These are phyloP conservation scores for Petrophora chlorosata DNA, from an alignment of 2,888 invertebrate species.

Conservation along the genomic window DNA sequence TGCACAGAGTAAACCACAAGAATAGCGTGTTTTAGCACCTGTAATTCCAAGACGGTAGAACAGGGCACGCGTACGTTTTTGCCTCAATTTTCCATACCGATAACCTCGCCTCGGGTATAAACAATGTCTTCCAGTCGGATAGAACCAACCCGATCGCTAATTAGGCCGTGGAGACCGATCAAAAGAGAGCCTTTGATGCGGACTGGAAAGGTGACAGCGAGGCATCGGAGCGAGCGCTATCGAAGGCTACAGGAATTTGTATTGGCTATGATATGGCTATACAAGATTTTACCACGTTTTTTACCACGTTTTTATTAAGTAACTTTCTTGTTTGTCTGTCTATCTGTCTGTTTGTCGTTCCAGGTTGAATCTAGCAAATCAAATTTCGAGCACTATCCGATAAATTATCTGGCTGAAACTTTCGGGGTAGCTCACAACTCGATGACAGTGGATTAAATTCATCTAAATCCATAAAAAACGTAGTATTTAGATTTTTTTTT, in stretches of 20 bases:
- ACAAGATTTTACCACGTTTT: not conserved
- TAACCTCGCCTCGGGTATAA: slow-evolving; percentile 70
- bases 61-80: slow-evolving; percentile 60
- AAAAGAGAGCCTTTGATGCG: slow-evolving; percentile 76
- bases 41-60: slow-evolving; percentile 17
- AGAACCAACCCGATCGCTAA: slow-evolving; percentile 73
- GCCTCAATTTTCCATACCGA: slow-evolving; percentile 79
- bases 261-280: slow-evolving; percentile 4
- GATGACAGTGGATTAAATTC: too few relatives aligned
- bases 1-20: too few relatives aligned
- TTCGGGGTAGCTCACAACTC: too few relatives aligned
- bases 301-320: too few relatives aligned
- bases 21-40: too few relatives aligned
- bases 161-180: slow-evolving; percentile 76
- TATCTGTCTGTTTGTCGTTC: too few relatives aligned
- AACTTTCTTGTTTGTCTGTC: too few relatives aligned
- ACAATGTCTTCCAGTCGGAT: slow-evolving; percentile 78
- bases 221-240: slow-evolving; percentile 50
- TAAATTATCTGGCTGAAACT: too few relatives aligned
- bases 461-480: too few relatives aligned
- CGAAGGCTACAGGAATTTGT: slow-evolving; percentile 41
- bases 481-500: too few relatives aligned
- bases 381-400: too few relatives aligned
- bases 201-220: slow-evolving; percentile 73
- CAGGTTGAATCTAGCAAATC: too few relatives aligned